Percentiles rank a stretch among this genome's conserved stretches.
phyloP scores from a whole-genome alignment of 2,113 vertebrate genomes.

The Rhinoptilus africanus region DNA sequence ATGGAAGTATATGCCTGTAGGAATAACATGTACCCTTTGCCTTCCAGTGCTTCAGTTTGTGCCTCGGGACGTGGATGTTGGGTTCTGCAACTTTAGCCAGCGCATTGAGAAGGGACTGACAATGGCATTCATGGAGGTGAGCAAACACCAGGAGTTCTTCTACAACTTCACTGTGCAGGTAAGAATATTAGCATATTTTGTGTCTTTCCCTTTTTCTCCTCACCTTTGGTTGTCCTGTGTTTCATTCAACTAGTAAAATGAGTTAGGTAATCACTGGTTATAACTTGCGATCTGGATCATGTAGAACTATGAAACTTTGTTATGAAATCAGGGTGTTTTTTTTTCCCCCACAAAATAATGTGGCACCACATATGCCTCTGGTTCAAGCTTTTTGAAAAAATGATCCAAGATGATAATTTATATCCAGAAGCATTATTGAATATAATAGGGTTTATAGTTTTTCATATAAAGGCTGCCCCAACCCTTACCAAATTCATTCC shows the following conservation, averaged over 20 bases:
- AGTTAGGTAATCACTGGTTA: background rate
- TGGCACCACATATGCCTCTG: background rate
- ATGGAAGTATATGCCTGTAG: background rate
- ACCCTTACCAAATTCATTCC: background rate
- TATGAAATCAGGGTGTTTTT: background rate
- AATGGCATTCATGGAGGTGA: conserved; percentile 84
- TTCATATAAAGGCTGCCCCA: background rate
- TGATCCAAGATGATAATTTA: background rate
- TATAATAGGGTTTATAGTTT: background rate
- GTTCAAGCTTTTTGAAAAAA: background rate
- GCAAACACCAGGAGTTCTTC: conserved; percentile 74
- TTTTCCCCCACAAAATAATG: background rate
- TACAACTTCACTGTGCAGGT: conserved; percentile 92
- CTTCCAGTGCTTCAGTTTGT: conserved; percentile 95
- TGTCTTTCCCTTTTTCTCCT: background rate
- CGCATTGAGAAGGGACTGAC: conserved; percentile 87
- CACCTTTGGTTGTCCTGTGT: background rate
- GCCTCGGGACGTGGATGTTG: conserved; percentile 83
- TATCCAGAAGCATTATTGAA: background rate
- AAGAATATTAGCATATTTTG: background rate
- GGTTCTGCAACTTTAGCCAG: conserved; percentile 90
- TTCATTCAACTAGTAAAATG: background rate
- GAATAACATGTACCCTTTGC: background rate
- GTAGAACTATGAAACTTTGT: background rate
- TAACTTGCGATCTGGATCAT: background rate